Evolutionary conservation across 92 coral and sea anemone species (phyloP).

Genomic region (Siderastrea radians): DNA sequence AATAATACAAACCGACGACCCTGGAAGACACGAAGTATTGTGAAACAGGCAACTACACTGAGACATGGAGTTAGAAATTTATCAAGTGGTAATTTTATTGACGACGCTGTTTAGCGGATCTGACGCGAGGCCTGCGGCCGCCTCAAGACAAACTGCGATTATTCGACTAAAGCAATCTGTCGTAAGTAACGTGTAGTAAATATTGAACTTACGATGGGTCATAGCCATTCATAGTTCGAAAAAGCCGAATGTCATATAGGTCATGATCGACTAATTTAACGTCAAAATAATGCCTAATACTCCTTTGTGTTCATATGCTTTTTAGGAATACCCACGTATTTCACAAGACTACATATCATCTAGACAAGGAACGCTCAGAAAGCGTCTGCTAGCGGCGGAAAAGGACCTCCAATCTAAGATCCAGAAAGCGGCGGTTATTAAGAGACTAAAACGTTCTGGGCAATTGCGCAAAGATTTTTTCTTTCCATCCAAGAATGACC

Average conservation of each 20-base stretch:
- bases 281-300: not conserved
- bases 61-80: slow-evolving; percentile 27
- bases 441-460: not conserved
- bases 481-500: slow-evolving; percentile 1
- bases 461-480: slow-evolving; percentile 9
- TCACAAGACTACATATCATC: not conserved
- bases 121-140: slow-evolving; percentile 20
- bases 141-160: slow-evolving; percentile 5
- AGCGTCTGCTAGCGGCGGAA: not conserved
- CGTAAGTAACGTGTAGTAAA: slow-evolving; percentile 30
- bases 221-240: not conserved
- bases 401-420: not conserved
- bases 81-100: slow-evolving; percentile 40
- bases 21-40: slow-evolving; percentile 13
- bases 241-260: not conserved
- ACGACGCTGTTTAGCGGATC: slow-evolving; percentile 52
- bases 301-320: not conserved
- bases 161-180: not conserved
- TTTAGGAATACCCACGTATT: slow-evolving; percentile 12
- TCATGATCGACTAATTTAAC: not conserved
- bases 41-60: slow-evolving; percentile 17
- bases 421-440: not conserved
- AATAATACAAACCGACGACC: slow-evolving; percentile 9
- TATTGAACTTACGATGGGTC: slow-evolving; percentile 1
- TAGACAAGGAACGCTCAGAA: not conserved